phyloP scores from a whole-genome alignment of 2,888 invertebrate genomes.

The Hartigia nigra region DNA sequence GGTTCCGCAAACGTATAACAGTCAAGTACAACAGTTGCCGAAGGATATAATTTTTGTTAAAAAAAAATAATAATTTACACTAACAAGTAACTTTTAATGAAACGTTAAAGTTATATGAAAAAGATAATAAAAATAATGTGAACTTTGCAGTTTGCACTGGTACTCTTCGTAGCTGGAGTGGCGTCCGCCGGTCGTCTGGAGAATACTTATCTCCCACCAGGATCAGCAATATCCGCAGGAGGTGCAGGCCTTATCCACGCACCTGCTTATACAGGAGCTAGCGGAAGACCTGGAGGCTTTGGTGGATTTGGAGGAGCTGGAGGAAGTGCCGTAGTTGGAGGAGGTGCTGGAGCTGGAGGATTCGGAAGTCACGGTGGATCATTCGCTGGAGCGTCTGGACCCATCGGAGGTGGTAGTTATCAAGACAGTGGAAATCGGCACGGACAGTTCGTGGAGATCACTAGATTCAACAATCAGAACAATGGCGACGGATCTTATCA shows the following conservation, averaged over 20 bases:
- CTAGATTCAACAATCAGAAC: conserved; percentile 21
- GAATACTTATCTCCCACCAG: conserved; percentile 19
- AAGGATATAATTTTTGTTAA: not conserved
- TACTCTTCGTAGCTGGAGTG: conserved; percentile 10
- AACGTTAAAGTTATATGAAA: too few species aligned
- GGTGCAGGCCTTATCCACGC: conserved; percentile 19
- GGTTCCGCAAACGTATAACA: not conserved
- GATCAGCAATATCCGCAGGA: conserved; percentile 19
- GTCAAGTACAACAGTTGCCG: not conserved
- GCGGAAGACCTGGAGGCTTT: not conserved
- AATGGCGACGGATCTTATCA: conserved; percentile 23
- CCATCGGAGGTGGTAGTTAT: conserved; percentile 9
- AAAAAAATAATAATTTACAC: too few species aligned
- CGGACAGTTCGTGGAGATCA: conserved; percentile 16
- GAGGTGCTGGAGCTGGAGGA: not conserved
- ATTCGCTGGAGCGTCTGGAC: conserved; percentile 7
- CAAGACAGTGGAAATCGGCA: conserved; percentile 11
- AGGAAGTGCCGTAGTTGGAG: not conserved
- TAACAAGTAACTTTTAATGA: too few species aligned
- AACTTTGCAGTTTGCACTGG: not conserved
- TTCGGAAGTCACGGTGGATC: conserved; percentile 6
- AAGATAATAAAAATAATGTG: not conserved
- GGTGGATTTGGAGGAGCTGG: conserved; percentile 1
- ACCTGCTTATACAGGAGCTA: conserved; percentile 11
- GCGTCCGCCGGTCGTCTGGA: conserved; percentile 19